Base-by-base conservation (phyloP, 2,888 invertebrate species). In the Diaphora mendica region DNA sequence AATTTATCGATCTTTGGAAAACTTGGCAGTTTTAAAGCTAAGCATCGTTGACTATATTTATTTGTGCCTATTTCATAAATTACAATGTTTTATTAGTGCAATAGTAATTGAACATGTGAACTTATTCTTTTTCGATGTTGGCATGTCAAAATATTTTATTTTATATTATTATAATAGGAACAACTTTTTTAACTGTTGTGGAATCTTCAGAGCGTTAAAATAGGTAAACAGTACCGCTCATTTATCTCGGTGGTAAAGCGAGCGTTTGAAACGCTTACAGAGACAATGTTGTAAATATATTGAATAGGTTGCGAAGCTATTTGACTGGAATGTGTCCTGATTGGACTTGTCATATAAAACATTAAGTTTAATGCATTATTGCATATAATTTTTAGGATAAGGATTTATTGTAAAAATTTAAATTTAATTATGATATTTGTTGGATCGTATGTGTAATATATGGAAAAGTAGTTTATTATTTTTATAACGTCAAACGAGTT, bases 371-470 rank as follows among this genome's bases (percentile, higher is more conserved):
- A 84, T 89, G 86, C 85, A 87, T 87, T 87, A 87, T 83, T 85
- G 87, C 89, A 89, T 87, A 84, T 82, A 86, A 64, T 86, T 87
- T 89, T 85, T 90, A 93, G 88, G 59, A 78, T 92, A 92, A 92
- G 90, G 85, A 92, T 91, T 92, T 92, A 92, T 88, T 94, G 94
- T 94, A 95, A 93, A 94, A 93, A 94, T 92, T 92, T 87, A 86
- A 92, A 91, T 91, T 91, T 89, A 92, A 91, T 92, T 93, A 95
- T 93, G 92, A 92, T 93, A 92, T 92, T 83, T 94, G 94, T 94
- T 94, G 93, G 90, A 91, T 90, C 87, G 87, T 91, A 91, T 90
- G 87, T 95, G 94, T 94, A 95, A 94, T 94, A 95, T 95, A 95
- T 93, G 83, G 88, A 88, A 88, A 86, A 88, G 84, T 90, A 89